Base-by-base conservation (phyloP, 2,888 invertebrate genomes). In the Acronicta leporina region DNA sequence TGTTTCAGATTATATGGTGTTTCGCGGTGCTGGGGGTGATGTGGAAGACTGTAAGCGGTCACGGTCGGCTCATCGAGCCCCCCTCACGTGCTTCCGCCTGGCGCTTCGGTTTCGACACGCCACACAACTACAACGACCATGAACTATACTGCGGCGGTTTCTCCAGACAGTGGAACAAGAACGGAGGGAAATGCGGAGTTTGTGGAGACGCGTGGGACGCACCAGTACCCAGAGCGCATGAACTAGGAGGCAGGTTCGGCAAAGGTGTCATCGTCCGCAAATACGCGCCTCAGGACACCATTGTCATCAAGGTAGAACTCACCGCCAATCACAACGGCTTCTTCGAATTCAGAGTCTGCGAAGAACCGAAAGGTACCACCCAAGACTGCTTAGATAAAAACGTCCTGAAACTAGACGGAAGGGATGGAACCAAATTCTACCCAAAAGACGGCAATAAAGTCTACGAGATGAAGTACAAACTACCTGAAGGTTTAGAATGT, bases 91-190 rank as follows among this genome's bases (percentile, higher is more conserved):
- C 97, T 7, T 97, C 97, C 0, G 98, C 98, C 81, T 98, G 98
- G 98, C 95, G 98, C 72, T 98, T 96, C 89, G 98, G 98, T 60
- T 98, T 98, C 89, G 96, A 96, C 85, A 97, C 98, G 1, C 97
- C 97, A 1, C 97, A 97, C 81, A 97, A 98, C 89, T 98, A 98
- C 92, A 98, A 98, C 87, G 98, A 98, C 89, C 97, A 98, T 86
- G 97, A 98, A 84, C 95, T 97, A 5, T 98, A 96, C 90, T 98
- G 98, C 86, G 98, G 98, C 0, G 98, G 98, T 10, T 97, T 97
- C 86, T 95, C 96, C n/a, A 94, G 97, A 51, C 98, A 98, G 83
- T 97, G 97, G 97, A 95, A 96, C 78, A 95, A 92, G 60, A 98
- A 98, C 82, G 96, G 95, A 3, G 98, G 98, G 0, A 97, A 97